These are phyloP conservation scores for Dallia pectoralis DNA, from an alignment of 2,797 vertebrate genomes.

Conservation along the genomic window DNA sequence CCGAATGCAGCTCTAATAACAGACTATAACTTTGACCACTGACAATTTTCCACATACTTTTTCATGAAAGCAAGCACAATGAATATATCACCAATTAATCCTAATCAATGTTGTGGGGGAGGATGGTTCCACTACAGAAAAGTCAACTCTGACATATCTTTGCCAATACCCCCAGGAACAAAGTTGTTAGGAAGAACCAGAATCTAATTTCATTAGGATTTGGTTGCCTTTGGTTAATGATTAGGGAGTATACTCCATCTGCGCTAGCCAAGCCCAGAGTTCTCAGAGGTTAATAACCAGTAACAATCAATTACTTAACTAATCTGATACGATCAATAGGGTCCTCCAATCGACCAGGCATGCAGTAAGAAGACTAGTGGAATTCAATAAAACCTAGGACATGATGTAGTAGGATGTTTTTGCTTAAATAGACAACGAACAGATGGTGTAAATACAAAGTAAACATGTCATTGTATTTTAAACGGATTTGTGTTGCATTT, in stretches of 20 bases:
- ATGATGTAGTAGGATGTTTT: background rate
- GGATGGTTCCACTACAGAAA: too few species aligned
- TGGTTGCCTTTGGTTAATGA: conserved; percentile 79
- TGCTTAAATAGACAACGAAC: background rate
- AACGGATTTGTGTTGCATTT: background rate
- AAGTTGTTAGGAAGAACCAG: conserved; percentile 78
- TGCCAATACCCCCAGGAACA: conserved; percentile 76
- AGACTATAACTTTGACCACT: too few species aligned
- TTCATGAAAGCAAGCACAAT: too few species aligned
- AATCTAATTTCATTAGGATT: conserved; percentile 80
- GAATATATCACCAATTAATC: too few species aligned
- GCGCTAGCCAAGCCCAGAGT: conserved; percentile 67
- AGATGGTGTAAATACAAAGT: background rate
- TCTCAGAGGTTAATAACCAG: conserved; percentile 81
- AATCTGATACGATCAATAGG: conserved; percentile 78
- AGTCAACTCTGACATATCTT: conserved; percentile 42
- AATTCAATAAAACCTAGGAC: background rate
- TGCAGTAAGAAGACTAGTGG: conserved; percentile 20
- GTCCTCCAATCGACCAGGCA: conserved; percentile 52
- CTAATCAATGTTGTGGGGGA: too few species aligned
- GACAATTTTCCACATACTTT: too few species aligned
- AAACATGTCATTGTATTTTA: too few species aligned
- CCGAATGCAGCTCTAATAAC: too few species aligned
- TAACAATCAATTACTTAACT: conserved; percentile 80
- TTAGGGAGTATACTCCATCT: conserved; percentile 71